Base-by-base conservation (phyloP, 2,113 vertebrate genomes). In the Notiomystis cincta region DNA sequence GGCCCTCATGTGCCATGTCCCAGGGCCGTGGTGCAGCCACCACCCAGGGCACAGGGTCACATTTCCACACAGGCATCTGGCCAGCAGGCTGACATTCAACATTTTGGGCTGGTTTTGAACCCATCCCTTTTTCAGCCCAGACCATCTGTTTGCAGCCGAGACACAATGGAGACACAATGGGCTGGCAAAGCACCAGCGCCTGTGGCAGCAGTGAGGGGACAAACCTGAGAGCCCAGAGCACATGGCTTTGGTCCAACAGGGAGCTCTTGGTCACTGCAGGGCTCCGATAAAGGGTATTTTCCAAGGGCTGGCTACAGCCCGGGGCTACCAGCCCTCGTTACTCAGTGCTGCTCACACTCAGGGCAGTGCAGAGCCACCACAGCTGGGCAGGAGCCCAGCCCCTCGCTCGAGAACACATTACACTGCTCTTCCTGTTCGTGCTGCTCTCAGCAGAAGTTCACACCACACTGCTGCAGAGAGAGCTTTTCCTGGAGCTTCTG, bases 121-220 rank as follows among this genome's bases (percentile, higher is more conserved):
- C 62, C 23, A 25, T 37, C 73, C 19, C 4, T 11, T 45, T 40
- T 60, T 33, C 21, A 77, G 58, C 70, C 88, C 35, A 2, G 7
- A 23, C n/a, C 75, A 64, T 72, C 83, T 82, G 88, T 62, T 72
- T 85, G 48, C n/a, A n/a, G n/a, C n/a, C n/a, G n/a, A n/a, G n/a
- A n/a, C n/a, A n/a, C n/a, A n/a, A n/a, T n/a, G n/a, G n/a, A n/a
- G 70, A 33, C 60, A 93, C 88, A 93, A 89, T 44, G 69, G 83
- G 47, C 0, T 91, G 94, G 91, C 80, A 35, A 17, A 67, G 60
- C 58, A 24, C 38, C 64, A n/a, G 72, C 20, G 37, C 44, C 76
- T 12, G 35, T 15, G 73, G 88, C 53, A 9, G 64, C 28, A 37
- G n/a, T 6, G 57, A 10, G 24, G 72, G 77, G 45, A 83, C 25